A percentile compares a stretch with the other conserved stretches of the same genome.
phyloP scores from a whole-genome alignment of 2,113 vertebrate genomes.

The Cryptoleucopteryx plumbea region DNA sequence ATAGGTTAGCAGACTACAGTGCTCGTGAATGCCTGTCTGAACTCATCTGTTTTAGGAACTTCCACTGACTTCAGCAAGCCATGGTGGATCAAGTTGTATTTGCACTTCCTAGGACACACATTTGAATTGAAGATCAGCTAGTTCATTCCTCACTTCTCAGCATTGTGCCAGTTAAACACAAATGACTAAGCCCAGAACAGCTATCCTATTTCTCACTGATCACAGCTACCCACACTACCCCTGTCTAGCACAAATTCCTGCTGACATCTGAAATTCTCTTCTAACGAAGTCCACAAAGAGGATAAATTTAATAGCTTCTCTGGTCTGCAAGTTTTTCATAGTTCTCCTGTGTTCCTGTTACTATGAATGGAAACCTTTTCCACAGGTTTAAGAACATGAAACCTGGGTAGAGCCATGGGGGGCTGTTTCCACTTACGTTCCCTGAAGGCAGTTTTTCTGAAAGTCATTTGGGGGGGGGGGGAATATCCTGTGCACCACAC shows the following conservation, averaged over 20 bases:
- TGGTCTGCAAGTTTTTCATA: background rate
- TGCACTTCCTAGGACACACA: background rate
- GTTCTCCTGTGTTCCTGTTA: background rate
- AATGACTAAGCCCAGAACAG: background rate
- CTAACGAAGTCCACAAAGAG: background rate
- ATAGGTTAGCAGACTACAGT: background rate
- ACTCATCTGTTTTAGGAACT: background rate
- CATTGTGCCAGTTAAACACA: constrained; percentile 3
- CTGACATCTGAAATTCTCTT: constrained; percentile 25
- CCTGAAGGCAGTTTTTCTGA: background rate
- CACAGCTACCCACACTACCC: background rate
- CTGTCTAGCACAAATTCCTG: constrained; percentile 16
- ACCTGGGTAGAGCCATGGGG: background rate
- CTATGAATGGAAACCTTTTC: background rate
- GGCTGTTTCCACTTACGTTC: background rate
- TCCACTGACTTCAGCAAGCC: background rate
- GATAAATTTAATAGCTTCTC: background rate
- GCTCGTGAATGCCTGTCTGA: background rate
- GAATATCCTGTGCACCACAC: background rate
- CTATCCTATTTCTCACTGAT: constrained; percentile 2
- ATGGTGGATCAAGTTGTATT: background rate
- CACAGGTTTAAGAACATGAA: background rate
- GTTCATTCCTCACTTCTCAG: background rate
- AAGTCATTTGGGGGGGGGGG: background rate
- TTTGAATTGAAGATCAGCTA: background rate